Percentiles rank a stretch among this genome's conserved stretches.
Evolutionary conservation across 2,797 vertebrate genomes (phyloP).

Genomic region (Anguilla megastoma): DNA sequence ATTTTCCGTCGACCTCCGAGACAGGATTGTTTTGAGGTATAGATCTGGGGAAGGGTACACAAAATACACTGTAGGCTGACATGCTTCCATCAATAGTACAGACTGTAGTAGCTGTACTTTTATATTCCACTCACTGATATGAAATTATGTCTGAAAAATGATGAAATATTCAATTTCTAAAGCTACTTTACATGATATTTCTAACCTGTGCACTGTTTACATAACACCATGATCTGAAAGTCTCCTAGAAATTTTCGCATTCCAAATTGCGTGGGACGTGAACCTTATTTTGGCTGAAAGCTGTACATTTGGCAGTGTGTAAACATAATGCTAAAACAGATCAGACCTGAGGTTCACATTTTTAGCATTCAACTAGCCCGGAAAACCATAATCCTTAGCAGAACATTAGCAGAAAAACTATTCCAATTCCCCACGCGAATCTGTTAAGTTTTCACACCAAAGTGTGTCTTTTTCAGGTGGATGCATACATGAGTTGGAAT

Average conservation of each 20-base stretch:
- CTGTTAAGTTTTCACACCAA: background rate
- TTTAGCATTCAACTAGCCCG: background rate
- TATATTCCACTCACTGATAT: background rate
- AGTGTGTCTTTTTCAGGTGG: background rate
- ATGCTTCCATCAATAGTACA: background rate
- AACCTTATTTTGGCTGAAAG: constrained; percentile 8
- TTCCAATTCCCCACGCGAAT: background rate
- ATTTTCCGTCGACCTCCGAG: too few species aligned
- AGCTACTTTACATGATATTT: background rate
- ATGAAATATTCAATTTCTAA: background rate
- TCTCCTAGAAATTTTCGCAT: background rate
- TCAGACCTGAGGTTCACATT: background rate
- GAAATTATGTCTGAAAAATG: background rate
- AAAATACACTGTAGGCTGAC: background rate
- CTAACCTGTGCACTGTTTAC: constrained; percentile 6
- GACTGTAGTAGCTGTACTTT: background rate
- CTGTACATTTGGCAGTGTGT: background rate
- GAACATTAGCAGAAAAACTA: background rate
- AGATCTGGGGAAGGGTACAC: too few species aligned
- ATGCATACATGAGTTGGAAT: too few species aligned
- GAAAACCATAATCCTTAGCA: background rate
- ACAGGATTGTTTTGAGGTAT: too few species aligned
- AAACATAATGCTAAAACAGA: background rate
- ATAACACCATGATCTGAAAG: background rate
- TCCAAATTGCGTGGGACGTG: background rate